Conservation (phyloP, 2,888 invertebrate species). For the Camponotus fellah region DNA sequence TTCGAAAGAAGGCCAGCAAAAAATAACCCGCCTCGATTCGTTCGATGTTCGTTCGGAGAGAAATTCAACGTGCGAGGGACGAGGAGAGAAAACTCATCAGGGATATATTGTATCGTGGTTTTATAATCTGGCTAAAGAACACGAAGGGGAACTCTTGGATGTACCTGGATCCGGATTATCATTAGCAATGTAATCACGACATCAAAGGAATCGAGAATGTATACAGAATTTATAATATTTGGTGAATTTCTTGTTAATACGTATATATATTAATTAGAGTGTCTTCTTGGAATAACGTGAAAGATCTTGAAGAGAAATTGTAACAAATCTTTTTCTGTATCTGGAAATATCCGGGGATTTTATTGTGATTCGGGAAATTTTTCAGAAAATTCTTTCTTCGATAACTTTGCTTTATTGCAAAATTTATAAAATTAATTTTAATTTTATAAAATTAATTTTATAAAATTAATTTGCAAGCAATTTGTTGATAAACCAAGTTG, state of each 20-base stretch:
- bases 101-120: slow-evolving; percentile 74
- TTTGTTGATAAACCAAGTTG: too few species aligned
- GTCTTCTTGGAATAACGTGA: too few species aligned
- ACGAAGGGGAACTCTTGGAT: slow-evolving; percentile 10
- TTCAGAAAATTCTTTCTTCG: too few species aligned
- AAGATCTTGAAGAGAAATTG: too few species aligned
- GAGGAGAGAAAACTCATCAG: slow-evolving; percentile 75
- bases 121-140: slow-evolving; percentile 74
- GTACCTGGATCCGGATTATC: slow-evolving; percentile 55
- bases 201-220: slow-evolving; percentile 28
- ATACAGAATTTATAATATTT: slow-evolving; percentile 22
- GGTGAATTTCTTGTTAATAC: neutral
- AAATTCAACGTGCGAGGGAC: slow-evolving; percentile 22
- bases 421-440: too few species aligned
- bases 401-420: too few species aligned
- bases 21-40: slow-evolving; percentile 68
- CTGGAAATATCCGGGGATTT: too few species aligned
- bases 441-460: too few species aligned
- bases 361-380: too few species aligned
- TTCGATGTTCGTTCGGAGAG: slow-evolving; percentile 27
- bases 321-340: too few species aligned
- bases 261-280: neutral
- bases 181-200: slow-evolving; percentile 24
- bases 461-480: too few species aligned
- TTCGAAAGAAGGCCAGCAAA: slow-evolving; percentile 70